Conservation (phyloP, 2,888 invertebrate species). For the Anthrax anthrax region DNA sequence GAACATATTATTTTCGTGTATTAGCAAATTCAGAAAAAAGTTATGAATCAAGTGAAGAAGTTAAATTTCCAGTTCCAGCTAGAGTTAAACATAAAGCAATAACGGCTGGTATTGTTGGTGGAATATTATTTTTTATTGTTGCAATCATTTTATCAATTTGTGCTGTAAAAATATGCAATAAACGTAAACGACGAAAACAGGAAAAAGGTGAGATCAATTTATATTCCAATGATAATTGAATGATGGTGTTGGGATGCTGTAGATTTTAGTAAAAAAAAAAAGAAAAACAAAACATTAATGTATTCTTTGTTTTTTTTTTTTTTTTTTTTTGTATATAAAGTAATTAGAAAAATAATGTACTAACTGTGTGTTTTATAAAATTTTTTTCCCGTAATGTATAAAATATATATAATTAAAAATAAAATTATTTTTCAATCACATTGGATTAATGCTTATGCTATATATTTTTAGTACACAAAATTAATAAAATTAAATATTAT, state of each 20-base stretch:
- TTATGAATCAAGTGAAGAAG: slow-evolving; percentile 75
- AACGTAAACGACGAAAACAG: slow-evolving; percentile 90
- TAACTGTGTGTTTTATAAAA: too few relatives aligned
- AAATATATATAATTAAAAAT: too few relatives aligned
- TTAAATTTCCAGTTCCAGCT: slow-evolving; percentile 78
- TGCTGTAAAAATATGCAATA: slow-evolving; percentile 96
- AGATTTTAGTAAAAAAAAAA: background rate
- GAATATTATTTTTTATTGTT: slow-evolving; percentile 92
- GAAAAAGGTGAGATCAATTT: slow-evolving; percentile 69
- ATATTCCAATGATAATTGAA: background rate
- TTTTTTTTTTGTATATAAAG: background rate
- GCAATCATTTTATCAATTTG: slow-evolving; percentile 94
- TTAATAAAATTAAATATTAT: too few relatives aligned
- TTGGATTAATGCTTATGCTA: too few relatives aligned
- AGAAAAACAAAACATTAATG: background rate
- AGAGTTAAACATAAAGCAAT: slow-evolving; percentile 90
- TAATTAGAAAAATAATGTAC: background rate
- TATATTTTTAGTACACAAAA: too few relatives aligned
- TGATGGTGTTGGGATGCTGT: slow-evolving; percentile 14
- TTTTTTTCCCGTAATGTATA: too few relatives aligned
- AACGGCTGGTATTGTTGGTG: slow-evolving; percentile 92
- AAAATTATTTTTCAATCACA: too few relatives aligned
- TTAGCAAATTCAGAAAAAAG: slow-evolving; percentile 75
- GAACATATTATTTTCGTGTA: slow-evolving; percentile 85
- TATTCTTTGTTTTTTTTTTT: background rate